Conservation (phyloP, 92 coral and sea anemone species). For the Epizoanthus stellaris region DNA sequence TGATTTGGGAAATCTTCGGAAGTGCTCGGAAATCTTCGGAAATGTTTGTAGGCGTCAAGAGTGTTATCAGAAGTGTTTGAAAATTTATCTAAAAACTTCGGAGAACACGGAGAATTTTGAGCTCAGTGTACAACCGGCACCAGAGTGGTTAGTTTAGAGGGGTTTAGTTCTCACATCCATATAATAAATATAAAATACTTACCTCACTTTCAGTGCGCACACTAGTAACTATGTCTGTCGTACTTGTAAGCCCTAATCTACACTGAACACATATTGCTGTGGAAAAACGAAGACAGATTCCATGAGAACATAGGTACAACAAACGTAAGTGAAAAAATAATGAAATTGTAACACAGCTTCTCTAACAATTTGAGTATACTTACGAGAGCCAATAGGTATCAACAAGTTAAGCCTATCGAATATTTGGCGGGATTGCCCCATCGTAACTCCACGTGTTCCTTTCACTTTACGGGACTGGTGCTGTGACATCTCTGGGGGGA, state of each 20-base stretch:
- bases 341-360: too few species aligned
- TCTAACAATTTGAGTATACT: too few species aligned
- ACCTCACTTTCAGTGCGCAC: neutral
- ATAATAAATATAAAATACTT: neutral
- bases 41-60: too few species aligned
- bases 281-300: too few species aligned
- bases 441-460: neutral
- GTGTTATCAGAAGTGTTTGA: too few species aligned
- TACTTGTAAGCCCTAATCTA: neutral
- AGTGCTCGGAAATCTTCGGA: too few species aligned
- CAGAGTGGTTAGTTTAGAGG: neutral
- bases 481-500: neutral
- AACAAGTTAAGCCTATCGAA: neutral
- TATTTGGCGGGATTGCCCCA: neutral
- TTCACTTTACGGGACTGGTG: neutral
- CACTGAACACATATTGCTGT: neutral
- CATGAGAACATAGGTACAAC: too few species aligned
- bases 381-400: constrained; percentile 12
- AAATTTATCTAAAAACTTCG: too few species aligned
- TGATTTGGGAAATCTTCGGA: too few species aligned
- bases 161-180: neutral
- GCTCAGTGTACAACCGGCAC: too few species aligned
- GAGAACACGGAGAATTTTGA: too few species aligned
- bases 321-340: neutral
- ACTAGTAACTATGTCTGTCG: neutral